A percentile compares a stretch with the other conserved stretches of the same genome.
Evolutionary conservation across 2,888 invertebrate genomes (phyloP).

Genomic region (Graphium colonna): DNA sequence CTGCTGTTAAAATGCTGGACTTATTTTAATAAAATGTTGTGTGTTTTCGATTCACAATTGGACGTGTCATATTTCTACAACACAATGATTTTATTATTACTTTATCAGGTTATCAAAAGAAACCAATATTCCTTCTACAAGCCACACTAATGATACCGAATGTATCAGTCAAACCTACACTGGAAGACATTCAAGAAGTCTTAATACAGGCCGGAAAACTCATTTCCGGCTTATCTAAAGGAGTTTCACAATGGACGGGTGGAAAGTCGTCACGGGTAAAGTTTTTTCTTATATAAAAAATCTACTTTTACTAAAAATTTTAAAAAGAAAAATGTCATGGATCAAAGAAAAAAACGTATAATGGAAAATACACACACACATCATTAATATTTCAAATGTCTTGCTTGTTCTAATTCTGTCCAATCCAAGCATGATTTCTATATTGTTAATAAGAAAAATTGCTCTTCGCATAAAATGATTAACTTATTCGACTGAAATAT

Average conservation of each 20-base stretch:
- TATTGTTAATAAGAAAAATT: too few species aligned
- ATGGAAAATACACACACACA: too few species aligned
- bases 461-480: too few species aligned
- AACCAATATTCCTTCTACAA: constrained; percentile 89
- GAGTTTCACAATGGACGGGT: constrained; percentile 95
- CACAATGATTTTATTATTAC: neutral
- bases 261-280: constrained; percentile 78
- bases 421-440: too few species aligned
- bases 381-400: too few species aligned
- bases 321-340: neutral
- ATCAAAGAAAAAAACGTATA: too few species aligned
- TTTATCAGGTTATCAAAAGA: constrained; percentile 54
- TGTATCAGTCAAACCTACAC: constrained; percentile 90
- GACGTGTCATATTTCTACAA: too few species aligned
- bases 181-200: constrained; percentile 95
- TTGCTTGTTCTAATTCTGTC: too few species aligned
- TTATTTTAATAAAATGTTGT: too few species aligned
- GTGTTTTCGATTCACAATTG: too few species aligned
- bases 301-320: neutral
- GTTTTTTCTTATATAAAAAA: constrained; percentile 14
- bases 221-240: constrained; percentile 92
- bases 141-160: constrained; percentile 93
- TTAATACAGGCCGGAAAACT: constrained; percentile 89
- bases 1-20: too few species aligned
- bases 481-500: neutral